Conservation (phyloP, 2,113 vertebrate species). For the Cercopithecus mona region DNA sequence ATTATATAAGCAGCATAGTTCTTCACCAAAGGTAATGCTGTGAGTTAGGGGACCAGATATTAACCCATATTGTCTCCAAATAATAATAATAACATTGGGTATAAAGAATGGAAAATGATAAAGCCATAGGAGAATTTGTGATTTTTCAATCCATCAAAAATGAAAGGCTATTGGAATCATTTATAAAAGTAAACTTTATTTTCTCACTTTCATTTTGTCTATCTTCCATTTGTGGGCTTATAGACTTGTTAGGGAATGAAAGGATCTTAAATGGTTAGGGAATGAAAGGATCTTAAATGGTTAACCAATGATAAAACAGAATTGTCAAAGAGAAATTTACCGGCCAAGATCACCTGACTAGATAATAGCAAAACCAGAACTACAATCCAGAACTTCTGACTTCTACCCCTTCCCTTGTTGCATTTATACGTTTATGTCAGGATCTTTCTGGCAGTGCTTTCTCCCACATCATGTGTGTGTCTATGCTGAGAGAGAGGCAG, state of each 20-base stretch:
- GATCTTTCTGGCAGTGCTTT: background rate
- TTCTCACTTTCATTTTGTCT: background rate
- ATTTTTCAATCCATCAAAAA: slow-evolving; percentile 3
- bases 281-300: slow-evolving; percentile 34
- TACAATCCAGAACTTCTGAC: background rate
- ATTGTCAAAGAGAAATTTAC: slow-evolving; percentile 27
- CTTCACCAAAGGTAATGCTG: slow-evolving; percentile 72
- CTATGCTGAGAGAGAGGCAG: too few species aligned
- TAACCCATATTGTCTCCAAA: slow-evolving; percentile 29
- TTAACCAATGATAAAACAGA: background rate
- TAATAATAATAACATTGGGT: background rate
- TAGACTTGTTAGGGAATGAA: background rate
- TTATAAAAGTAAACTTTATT: background rate
- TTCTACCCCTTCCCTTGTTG: background rate
- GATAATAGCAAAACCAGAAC: background rate
- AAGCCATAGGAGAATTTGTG: background rate
- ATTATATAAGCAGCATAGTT: slow-evolving; percentile 73
- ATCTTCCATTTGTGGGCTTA: background rate
- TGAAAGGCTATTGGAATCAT: background rate
- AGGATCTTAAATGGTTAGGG: slow-evolving; percentile 31
- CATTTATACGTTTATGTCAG: background rate
- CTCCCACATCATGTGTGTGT: background rate
- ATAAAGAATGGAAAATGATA: slow-evolving; percentile 39
- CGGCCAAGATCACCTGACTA: background rate
- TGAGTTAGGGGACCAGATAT: slow-evolving; percentile 51